A percentile compares a stretch with the other conserved stretches of the same genome.
Evolutionary conservation across 64 coral and sea anemone genomes (phyloP).

Genomic region (Dendrophyllia cribrosa): DNA sequence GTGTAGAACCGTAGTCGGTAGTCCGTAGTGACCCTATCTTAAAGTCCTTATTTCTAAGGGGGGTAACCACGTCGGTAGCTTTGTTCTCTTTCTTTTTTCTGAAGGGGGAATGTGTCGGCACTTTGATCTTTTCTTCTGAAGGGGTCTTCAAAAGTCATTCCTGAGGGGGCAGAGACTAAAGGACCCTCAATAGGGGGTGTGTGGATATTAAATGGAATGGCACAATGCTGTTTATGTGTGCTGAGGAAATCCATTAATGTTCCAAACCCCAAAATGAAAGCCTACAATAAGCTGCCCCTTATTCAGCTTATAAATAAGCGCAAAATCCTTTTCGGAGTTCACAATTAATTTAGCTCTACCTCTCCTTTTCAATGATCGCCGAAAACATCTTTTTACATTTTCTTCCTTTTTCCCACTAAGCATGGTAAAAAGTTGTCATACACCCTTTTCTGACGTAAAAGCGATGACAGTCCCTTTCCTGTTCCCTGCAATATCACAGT

Average conservation of each 20-base stretch:
- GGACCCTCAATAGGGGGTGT: no score
- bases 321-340: background rate
- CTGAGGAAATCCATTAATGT: conserved; percentile 61
- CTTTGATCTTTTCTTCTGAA: no score
- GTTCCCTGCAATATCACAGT: conserved; percentile 34
- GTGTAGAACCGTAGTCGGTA: no score
- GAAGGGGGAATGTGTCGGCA: no score
- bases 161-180: no score
- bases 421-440: background rate
- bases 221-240: conserved; percentile 20
- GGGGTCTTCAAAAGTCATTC: no score
- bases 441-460: conserved; percentile 33
- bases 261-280: conserved; percentile 66
- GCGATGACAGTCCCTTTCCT: conserved; percentile 28
- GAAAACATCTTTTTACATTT: conserved; percentile 8
- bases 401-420: conserved; percentile 1
- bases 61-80: no score
- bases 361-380: background rate
- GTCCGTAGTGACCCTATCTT: no score
- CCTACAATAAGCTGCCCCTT: conserved; percentile 18
- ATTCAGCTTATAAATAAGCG: conserved; percentile 6
- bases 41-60: no score
- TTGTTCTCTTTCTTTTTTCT: no score
- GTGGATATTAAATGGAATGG: no score
- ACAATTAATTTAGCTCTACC: conserved; percentile 35